A percentile compares a stretch with the other conserved stretches of the same genome.
Conservation (phyloP, 2,888 invertebrate species). For the Harpagoxenus sublaevis region DNA sequence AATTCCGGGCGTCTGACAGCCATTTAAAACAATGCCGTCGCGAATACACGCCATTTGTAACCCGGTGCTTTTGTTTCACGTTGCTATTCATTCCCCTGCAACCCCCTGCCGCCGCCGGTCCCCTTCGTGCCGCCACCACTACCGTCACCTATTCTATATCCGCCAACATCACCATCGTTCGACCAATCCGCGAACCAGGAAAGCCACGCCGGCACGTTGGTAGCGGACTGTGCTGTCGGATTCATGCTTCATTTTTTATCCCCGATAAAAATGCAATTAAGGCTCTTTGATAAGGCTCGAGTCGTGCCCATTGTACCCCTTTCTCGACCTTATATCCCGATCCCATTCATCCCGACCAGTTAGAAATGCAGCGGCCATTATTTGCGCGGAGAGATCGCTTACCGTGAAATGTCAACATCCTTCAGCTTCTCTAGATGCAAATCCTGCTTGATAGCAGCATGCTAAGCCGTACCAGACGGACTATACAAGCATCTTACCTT, state of each 20-base stretch:
- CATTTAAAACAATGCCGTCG: constrained; percentile 86
- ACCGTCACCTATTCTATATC: constrained; percentile 68
- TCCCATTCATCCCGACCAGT: constrained; percentile 50
- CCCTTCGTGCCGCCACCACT: constrained; percentile 55
- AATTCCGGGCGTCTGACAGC: constrained; percentile 85
- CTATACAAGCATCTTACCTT: not conserved
- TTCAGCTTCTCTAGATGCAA: constrained; percentile 22
- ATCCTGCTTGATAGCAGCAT: constrained; percentile 19
- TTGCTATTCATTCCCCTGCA: constrained; percentile 83
- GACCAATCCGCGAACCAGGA: constrained; percentile 64
- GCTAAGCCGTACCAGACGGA: not conserved
- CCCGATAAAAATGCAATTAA: constrained; percentile 84
- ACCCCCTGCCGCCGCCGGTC: constrained; percentile 65
- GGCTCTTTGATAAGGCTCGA: constrained; percentile 80
- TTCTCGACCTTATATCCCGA: constrained; percentile 61
- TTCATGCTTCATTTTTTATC: constrained; percentile 82
- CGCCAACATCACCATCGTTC: constrained; percentile 73
- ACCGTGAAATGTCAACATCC: constrained; percentile 50
- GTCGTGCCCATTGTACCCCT: constrained; percentile 65
- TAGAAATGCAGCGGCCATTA: constrained; percentile 69
- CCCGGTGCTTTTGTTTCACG: constrained; percentile 84
- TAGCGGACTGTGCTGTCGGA: constrained; percentile 71
- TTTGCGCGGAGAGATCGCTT: constrained; percentile 62
- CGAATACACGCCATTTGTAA: constrained; percentile 86
- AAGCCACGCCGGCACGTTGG: constrained; percentile 68